These are phyloP conservation scores for Pseudomyrmex gracilis DNA, from an alignment of 1,140 invertebrate species.

Conservation along the genomic window DNA sequence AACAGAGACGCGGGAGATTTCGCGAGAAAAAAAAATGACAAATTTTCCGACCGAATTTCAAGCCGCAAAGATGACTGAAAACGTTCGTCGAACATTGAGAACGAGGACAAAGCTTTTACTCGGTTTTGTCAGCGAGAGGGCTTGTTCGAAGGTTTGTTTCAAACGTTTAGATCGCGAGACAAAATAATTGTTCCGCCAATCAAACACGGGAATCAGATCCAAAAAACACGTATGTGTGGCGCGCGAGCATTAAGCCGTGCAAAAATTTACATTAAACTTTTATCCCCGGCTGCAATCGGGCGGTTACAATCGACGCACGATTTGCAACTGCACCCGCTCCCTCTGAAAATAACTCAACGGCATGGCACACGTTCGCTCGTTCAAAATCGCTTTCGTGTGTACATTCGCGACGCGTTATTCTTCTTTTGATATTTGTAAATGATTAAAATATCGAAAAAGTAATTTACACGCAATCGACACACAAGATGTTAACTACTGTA, in stretches of 20 bases:
- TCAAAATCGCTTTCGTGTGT: conserved; percentile 7
- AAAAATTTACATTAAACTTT: conserved; percentile 14
- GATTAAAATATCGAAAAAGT: conserved; percentile 41
- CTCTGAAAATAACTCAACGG: conserved; percentile 3
- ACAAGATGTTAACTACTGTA: conserved; percentile 19
- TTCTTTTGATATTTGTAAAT: background rate
- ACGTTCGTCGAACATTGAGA: conserved; percentile 35
- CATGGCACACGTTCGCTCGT: background rate
- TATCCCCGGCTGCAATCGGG: conserved; percentile 7
- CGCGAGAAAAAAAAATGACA: background rate
- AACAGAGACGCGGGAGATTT: background rate
- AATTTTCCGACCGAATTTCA: conserved; percentile 1
- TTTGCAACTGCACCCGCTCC: background rate
- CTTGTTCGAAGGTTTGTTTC: conserved; percentile 2
- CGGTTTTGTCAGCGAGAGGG: conserved; percentile 19
- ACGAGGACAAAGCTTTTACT: conserved; percentile 28
- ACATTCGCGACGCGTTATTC: conserved; percentile 14
- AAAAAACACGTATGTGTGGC: background rate
- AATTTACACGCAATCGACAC: conserved; percentile 29
- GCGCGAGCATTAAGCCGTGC: background rate
- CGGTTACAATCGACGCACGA: background rate
- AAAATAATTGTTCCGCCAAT: conserved; percentile 53
- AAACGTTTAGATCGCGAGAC: background rate
- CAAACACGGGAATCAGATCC: conserved; percentile 20
- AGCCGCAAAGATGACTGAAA: conserved; percentile 59